Evolutionary conservation across 2,888 invertebrate species (phyloP).

Genomic region (Ophraella communa): DNA sequence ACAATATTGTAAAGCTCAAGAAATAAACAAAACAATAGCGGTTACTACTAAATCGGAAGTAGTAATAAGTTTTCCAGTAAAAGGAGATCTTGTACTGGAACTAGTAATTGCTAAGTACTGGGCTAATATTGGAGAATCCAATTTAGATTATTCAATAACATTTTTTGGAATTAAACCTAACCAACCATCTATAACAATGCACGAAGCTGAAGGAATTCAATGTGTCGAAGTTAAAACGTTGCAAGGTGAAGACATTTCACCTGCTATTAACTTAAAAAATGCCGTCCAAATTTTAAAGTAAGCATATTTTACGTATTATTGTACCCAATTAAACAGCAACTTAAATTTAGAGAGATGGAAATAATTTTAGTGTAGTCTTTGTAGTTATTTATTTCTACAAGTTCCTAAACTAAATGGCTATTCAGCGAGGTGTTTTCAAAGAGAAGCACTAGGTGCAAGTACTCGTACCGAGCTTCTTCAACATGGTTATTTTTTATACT

Average conservation of each 20-base stretch:
- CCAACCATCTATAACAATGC: constrained; percentile 70
- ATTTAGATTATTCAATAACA: constrained; percentile 75
- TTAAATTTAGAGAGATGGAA: neutral
- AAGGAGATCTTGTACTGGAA: constrained; percentile 83
- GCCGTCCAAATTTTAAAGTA: constrained; percentile 75
- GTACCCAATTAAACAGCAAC: neutral
- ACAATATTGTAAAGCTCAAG: constrained; percentile 77
- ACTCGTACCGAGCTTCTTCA: no score
- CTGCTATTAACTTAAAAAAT: constrained; percentile 76
- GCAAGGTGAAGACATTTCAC: constrained; percentile 80
- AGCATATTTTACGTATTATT: constrained; percentile 28
- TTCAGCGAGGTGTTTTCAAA: no score
- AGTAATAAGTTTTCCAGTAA: constrained; percentile 74
- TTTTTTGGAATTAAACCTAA: constrained; percentile 84
- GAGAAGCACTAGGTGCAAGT: no score
- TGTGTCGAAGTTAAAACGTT: constrained; percentile 74
- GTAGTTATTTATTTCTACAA: no score
- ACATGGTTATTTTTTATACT: no score
- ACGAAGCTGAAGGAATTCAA: constrained; percentile 77
- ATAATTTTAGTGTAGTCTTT: no score
- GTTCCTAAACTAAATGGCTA: no score
- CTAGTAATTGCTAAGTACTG: constrained; percentile 93
- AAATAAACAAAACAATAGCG: constrained; percentile 77
- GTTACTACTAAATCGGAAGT: constrained; percentile 75
- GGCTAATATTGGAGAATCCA: constrained; percentile 85